These are phyloP conservation scores for Liasis olivaceus DNA, from an alignment of 2,797 vertebrate genomes.

Conservation along the genomic window DNA sequence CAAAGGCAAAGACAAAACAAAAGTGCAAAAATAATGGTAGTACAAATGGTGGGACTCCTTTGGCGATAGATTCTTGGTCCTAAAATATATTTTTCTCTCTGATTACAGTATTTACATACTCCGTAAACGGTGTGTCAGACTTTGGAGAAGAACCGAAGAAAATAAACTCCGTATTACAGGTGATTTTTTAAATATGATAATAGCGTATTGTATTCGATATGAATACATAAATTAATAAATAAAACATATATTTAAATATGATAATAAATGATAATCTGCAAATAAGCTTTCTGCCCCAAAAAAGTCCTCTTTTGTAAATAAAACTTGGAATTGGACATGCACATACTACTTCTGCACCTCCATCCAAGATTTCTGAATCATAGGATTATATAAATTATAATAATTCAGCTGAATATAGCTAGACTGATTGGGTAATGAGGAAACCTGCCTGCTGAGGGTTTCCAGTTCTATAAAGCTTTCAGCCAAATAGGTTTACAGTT, in stretches of 20 bases:
- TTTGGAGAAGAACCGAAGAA: conserved; percentile 81
- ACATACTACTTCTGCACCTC: too few species aligned
- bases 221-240: background rate
- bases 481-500: background rate
- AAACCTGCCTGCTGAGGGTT: background rate
- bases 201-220: background rate
- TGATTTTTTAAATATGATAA: conserved; percentile 6
- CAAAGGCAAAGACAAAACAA: background rate
- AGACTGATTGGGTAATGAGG: too few species aligned
- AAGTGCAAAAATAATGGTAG: background rate
- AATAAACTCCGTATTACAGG: conserved; percentile 77
- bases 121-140: conserved; percentile 88
- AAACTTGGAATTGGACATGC: background rate
- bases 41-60: background rate
- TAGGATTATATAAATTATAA: too few species aligned
- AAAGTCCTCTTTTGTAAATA: background rate
- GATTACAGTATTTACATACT: conserved; percentile 86
- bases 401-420: too few species aligned
- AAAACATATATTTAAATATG: background rate
- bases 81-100: conserved; percentile 39
- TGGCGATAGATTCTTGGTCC: background rate
- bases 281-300: background rate
- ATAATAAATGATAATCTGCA: background rate
- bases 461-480: background rate
- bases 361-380: too few species aligned